Evolutionary conservation across 2,888 invertebrate species (phyloP).

Genomic region (Parasteatoda lunata): DNA sequence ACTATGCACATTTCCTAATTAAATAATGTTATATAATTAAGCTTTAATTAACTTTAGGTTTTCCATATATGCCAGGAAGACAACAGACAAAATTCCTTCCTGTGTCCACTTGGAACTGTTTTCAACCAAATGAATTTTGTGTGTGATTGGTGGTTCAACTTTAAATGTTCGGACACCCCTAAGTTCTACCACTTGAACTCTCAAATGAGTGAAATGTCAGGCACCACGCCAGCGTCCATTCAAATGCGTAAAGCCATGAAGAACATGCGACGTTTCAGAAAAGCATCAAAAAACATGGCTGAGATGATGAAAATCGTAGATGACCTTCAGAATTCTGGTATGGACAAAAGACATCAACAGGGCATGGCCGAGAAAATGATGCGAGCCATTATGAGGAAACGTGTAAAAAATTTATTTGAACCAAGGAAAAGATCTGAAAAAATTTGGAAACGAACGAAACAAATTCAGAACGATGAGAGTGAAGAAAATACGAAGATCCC

Average conservation of each 20-base stretch:
- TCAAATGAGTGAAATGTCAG: constrained; percentile 76
- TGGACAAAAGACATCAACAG: not conserved
- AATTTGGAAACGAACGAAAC: constrained; percentile 14
- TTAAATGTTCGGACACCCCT: constrained; percentile 88
- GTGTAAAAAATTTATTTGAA: constrained; percentile 22
- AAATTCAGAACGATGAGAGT: not conserved
- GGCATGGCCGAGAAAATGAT: not conserved
- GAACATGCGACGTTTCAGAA: constrained; percentile 28
- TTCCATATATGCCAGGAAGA: constrained; percentile 91
- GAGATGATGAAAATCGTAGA: not conserved
- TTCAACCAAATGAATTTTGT: constrained; percentile 92
- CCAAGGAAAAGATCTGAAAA: constrained; percentile 25
- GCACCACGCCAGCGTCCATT: not conserved
- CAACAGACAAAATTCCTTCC: constrained; percentile 89
- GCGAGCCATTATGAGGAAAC: not conserved
- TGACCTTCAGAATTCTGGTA: not conserved
- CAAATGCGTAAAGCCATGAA: constrained; percentile 25
- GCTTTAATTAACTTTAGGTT: constrained; percentile 41
- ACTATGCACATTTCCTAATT: too few species aligned
- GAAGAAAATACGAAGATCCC: too few species aligned
- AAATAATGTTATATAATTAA: not conserved
- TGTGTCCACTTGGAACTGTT: constrained; percentile 92
- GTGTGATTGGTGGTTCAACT: constrained; percentile 96
- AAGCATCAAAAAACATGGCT: not conserved
- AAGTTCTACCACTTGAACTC: constrained; percentile 87